phyloP scores from a whole-genome alignment of 92 coral and sea anemone species.

The Epizoanthus scotinus region DNA sequence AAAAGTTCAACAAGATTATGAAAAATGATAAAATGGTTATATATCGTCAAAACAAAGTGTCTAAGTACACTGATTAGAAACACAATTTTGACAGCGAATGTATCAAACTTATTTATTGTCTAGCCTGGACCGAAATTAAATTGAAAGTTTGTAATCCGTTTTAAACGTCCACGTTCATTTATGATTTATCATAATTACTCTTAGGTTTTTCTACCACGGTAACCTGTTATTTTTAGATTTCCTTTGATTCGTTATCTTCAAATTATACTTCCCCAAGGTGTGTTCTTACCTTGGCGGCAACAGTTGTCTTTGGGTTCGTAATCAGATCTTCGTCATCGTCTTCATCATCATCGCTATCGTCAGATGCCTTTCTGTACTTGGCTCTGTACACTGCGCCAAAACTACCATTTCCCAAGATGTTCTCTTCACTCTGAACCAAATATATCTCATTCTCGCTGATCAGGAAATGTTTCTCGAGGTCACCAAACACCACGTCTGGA shows the following conservation, averaged over 20 bases:
- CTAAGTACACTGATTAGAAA: too few relatives aligned
- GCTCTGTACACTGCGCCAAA: constrained; percentile 95
- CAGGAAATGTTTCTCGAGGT: constrained; percentile 66
- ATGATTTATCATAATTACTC: too few relatives aligned
- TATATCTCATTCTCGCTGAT: constrained; percentile 54
- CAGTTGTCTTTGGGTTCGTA: constrained; percentile 55
- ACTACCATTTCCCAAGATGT: constrained; percentile 82
- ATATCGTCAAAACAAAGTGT: too few relatives aligned
- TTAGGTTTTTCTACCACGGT: too few relatives aligned
- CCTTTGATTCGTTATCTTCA: background rate
- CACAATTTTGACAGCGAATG: too few relatives aligned
- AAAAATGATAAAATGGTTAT: too few relatives aligned
- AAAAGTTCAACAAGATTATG: too few relatives aligned
- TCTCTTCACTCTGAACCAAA: constrained; percentile 51
- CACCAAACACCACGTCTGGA: constrained; percentile 88
- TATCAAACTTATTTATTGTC: too few relatives aligned
- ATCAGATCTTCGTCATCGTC: constrained; percentile 36
- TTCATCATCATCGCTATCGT: constrained; percentile 13
- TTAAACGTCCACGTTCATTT: too few relatives aligned
- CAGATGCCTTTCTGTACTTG: constrained; percentile 38
- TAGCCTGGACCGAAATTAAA: too few relatives aligned
- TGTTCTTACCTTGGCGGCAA: constrained; percentile 85
- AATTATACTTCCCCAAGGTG: background rate
- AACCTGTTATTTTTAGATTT: too few relatives aligned
- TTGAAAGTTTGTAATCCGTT: too few relatives aligned